Evolutionary conservation across 2,797 vertebrate species (phyloP), one percentile per base, ranked within the genome.

Genomic region (Forpus xanthops): DNA sequence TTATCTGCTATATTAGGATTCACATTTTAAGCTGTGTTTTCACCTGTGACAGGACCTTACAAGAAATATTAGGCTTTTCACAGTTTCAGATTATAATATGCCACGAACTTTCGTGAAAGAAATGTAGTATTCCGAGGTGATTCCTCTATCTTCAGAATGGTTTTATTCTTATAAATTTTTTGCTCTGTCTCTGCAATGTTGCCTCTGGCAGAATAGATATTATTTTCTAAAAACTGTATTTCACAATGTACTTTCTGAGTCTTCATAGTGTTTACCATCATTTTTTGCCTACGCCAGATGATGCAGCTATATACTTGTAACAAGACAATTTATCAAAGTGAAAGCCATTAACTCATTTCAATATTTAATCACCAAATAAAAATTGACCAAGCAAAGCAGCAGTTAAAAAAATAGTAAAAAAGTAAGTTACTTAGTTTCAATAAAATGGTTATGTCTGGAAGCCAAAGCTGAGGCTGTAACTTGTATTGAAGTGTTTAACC

Each of bases 361-460:
- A 35, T 80, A 74, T 94, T 70, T 85, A 85, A 91, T 80, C 44
- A 28, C 50, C 25, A 86, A 95, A 74, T 76, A 77, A 92, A 87
- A 79, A 85, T 5, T 30, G 28, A 24, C 56, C 84, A 94, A 67
- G 15, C 10, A 90, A 95, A 85, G 10, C 24, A 84, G 14, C 8
- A 77, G 42, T 66, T 71, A 28, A 7, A 53, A 24, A 56, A 15
- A 64, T 33, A 53, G 13, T 12, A 45, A 67, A 45, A 79, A 33
- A 60, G 8, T 73, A 56, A 89, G 49, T 15, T 61, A 19, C 11
- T 55, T 62, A 55, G 41, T 92, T 80, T 82, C 73, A 95, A 67
- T 83, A 31, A 91, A 94, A 76, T 60, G 5, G 20, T 65, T 70
- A 80, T 31, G 7, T 92, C 71, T 85, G 73, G 17, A 95, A 96